These are phyloP conservation scores for Synanthedon formicaeformis DNA, from an alignment of 2,888 invertebrate species.

Conservation along the genomic window DNA sequence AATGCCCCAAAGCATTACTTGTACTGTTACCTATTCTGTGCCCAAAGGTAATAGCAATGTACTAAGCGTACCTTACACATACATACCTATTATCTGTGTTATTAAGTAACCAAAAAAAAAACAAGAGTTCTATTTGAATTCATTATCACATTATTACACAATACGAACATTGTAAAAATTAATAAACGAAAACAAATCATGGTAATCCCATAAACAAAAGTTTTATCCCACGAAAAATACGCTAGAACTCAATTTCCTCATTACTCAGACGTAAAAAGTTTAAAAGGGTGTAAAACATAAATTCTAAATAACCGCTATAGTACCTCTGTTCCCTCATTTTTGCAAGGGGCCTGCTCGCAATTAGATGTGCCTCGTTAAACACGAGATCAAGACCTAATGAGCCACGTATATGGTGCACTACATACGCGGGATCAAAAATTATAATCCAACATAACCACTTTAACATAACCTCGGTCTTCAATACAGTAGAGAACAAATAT, in stretches of 20 bases:
- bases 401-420: constrained; percentile 59
- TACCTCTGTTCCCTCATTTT: constrained; percentile 36
- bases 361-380: constrained; percentile 57
- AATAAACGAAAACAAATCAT: too few species aligned
- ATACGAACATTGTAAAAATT: too few species aligned
- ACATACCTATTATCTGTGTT: too few species aligned
- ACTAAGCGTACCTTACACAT: too few species aligned
- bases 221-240: not conserved
- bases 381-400: constrained; percentile 61
- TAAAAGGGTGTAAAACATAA: constrained; percentile 43
- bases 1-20: too few species aligned
- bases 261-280: constrained; percentile 11
- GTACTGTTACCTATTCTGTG: too few species aligned
- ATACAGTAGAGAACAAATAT: not conserved
- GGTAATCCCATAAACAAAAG: too few species aligned
- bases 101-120: too few species aligned
- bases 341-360: constrained; percentile 33
- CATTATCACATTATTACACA: too few species aligned
- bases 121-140: too few species aligned
- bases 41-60: too few species aligned
- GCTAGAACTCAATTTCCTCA: not conserved
- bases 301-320: constrained; percentile 40
- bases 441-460: constrained; percentile 35
- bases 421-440: constrained; percentile 57
- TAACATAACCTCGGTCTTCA: constrained; percentile 15